Conservation (phyloP, 2,797 vertebrate genomes). For the Falco naumanni region DNA sequence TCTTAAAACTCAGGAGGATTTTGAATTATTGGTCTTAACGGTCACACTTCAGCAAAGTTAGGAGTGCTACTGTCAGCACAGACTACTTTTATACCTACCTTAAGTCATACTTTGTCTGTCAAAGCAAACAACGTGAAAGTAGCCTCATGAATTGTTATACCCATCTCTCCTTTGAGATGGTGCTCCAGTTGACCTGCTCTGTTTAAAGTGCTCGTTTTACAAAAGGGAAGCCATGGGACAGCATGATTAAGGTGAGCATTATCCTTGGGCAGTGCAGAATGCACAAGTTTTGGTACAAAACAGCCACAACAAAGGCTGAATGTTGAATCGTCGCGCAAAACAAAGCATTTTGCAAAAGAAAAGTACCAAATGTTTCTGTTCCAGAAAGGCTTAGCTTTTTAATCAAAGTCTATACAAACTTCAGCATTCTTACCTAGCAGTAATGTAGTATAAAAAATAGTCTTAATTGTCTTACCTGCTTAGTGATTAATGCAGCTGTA, state of each 20-base stretch:
- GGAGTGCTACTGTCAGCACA: background rate
- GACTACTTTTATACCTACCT: background rate
- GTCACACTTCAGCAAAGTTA: background rate
- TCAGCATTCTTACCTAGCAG: background rate
- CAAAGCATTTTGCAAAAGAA: background rate
- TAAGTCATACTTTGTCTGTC: background rate
- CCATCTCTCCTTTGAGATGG: background rate
- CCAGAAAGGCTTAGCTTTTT: background rate
- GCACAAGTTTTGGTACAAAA: background rate
- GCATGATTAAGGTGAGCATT: background rate
- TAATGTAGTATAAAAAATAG: background rate
- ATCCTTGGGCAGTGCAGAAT: background rate
- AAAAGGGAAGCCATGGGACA: background rate
- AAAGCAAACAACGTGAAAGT: background rate
- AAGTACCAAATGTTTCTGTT: background rate
- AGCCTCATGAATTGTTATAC: background rate
- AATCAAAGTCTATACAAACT: background rate
- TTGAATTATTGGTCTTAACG: background rate
- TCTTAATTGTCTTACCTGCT: background rate
- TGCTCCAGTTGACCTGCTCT: background rate
- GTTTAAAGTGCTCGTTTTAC: background rate
- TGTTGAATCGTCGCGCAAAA: background rate
- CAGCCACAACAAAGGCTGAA: background rate
- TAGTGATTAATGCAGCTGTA: background rate
- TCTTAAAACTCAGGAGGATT: background rate